These are phyloP conservation scores for Luidia sarsii DNA, from an alignment of 53 echinoderm and acorn worm genomes.

Conservation along the genomic window DNA sequence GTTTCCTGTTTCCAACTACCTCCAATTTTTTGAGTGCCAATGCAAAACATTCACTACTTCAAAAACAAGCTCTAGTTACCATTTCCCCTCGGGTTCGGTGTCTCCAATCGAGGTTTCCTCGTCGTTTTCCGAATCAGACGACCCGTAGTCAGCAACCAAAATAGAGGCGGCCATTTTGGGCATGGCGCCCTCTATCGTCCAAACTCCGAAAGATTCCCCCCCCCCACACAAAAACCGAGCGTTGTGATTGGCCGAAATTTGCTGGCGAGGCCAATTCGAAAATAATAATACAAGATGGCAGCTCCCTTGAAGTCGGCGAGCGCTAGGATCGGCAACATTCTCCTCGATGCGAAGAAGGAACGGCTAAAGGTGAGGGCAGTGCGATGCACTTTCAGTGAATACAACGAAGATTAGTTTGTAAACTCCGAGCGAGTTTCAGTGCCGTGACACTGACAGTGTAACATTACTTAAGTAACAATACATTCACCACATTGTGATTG, in stretches of 20 bases:
- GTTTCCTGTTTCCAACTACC: too few species aligned
- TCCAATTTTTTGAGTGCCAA: too few species aligned
- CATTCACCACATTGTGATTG: background rate
- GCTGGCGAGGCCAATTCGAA: slow-evolving; percentile 15
- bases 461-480: background rate
- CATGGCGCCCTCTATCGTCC: slow-evolving; percentile 24
- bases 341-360: slow-evolving; percentile 38
- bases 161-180: slow-evolving; percentile 16
- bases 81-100: background rate
- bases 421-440: background rate
- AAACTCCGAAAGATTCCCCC: background rate
- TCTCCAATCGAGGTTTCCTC: slow-evolving; percentile 16
- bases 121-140: slow-evolving; percentile 50
- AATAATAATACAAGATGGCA: slow-evolving; percentile 41
- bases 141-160: slow-evolving; percentile 49
- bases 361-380: slow-evolving; percentile 20
- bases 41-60: too few species aligned
- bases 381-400: background rate
- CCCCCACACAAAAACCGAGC: background rate
- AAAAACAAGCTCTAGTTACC: slow-evolving; percentile 33
- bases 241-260: slow-evolving; percentile 19
- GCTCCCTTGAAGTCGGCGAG: slow-evolving; percentile 37
- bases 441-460: background rate
- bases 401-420: background rate
- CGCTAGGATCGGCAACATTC: slow-evolving; percentile 36